These are phyloP conservation scores for Cyprinus carpio DNA, from an alignment of 2,113 vertebrate species.

Conservation along the genomic window DNA sequence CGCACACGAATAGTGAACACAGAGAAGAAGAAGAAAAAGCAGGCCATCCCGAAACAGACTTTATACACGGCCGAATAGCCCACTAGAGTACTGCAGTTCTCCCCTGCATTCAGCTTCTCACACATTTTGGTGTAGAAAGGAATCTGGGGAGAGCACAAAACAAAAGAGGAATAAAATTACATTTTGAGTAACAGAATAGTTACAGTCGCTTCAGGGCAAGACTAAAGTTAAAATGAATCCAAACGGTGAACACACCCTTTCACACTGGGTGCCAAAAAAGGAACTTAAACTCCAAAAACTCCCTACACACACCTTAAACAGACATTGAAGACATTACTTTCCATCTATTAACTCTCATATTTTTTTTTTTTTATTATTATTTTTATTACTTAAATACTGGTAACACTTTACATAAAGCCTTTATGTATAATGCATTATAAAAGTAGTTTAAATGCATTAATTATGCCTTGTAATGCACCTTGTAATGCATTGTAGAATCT, in stretches of 20 bases:
- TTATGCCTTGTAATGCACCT: too few species aligned
- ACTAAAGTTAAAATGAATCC: neutral
- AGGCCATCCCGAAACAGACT: conserved; percentile 97
- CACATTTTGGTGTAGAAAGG: conserved; percentile 87
- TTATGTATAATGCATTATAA: too few species aligned
- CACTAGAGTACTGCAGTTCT: conserved; percentile 86
- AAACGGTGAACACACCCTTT: neutral
- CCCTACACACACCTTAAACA: neutral
- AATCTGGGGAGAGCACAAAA: conserved; percentile 74
- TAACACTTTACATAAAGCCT: too few species aligned
- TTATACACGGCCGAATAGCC: conserved; percentile 95
- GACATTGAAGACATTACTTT: neutral
- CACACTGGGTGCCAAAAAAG: neutral
- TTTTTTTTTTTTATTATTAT: neutral
- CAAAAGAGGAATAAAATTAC: neutral
- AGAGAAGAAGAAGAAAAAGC: conserved; percentile 91
- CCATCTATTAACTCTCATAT: neutral
- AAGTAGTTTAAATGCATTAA: too few species aligned
- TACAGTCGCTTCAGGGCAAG: neutral
- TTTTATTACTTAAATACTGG: too few species aligned
- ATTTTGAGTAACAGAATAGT: neutral
- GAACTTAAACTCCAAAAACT: neutral
- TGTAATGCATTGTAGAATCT: too few species aligned
- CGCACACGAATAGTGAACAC: conserved; percentile 85
- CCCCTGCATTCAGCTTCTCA: conserved; percentile 82